Conservation (phyloP, 64 coral and sea anemone species). For the Pocillopora verrucosa region DNA sequence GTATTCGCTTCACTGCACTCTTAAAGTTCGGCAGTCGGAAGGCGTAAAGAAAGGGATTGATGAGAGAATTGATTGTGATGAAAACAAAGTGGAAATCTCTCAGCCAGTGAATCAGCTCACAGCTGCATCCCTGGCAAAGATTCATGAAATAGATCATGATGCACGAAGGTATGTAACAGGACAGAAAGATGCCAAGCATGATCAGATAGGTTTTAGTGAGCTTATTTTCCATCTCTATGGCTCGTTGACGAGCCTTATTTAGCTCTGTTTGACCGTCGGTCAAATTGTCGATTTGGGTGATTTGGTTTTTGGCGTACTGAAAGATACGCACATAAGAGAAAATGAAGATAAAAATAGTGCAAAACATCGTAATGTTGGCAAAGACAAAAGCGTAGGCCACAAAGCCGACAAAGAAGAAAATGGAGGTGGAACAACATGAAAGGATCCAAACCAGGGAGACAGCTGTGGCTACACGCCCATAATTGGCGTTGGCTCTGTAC, state of each 20-base stretch:
- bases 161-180: conserved; percentile 85
- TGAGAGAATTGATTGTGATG: conserved; percentile 75
- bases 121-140: conserved; percentile 81
- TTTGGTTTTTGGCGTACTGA: conserved; percentile 48
- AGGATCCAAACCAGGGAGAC: conserved; percentile 62
- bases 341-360: conserved; percentile 75
- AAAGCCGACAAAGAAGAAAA: conserved; percentile 88
- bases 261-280: conserved; percentile 42
- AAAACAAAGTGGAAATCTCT: conserved; percentile 91
- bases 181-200: conserved; percentile 68
- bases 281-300: conserved; percentile 13
- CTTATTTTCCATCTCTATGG: conserved; percentile 74
- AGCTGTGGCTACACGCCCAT: conserved; percentile 33
- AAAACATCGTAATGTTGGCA: conserved; percentile 81
- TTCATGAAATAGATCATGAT: conserved; percentile 97
- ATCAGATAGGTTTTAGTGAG: conserved; percentile 87
- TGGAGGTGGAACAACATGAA: conserved; percentile 42
- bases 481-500: conserved; percentile 61
- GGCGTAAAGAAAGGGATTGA: conserved; percentile 81
- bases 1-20: conserved; percentile 55
- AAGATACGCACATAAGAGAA: conserved; percentile 93
- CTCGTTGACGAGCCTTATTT: conserved; percentile 39
- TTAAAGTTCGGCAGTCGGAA: conserved; percentile 76
- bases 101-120: conserved; percentile 91
- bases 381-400: conserved; percentile 89